A percentile compares a stretch with the other conserved stretches of the same genome.
Conservation (phyloP, 2,888 invertebrate genomes). For the Halictus ligatus region DNA sequence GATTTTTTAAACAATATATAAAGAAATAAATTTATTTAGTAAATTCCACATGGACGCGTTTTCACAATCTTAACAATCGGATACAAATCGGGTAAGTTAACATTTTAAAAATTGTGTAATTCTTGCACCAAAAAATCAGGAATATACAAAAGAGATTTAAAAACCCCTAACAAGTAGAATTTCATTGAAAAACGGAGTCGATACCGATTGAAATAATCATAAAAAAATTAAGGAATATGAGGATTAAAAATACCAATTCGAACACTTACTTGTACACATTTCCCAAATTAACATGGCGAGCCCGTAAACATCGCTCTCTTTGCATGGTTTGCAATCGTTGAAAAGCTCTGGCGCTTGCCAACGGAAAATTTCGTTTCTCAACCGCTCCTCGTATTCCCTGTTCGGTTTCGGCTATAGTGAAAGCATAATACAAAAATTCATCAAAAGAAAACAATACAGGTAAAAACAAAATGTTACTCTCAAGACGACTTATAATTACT, state of each 20-base stretch:
- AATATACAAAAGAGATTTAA: neutral
- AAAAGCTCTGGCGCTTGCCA: constrained; percentile 79
- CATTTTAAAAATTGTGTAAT: too few species aligned
- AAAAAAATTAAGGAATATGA: neutral
- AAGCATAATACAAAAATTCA: constrained; percentile 18
- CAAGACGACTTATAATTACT: neutral
- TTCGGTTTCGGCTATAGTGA: constrained; percentile 62
- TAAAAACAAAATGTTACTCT: neutral
- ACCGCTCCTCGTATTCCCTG: constrained; percentile 73
- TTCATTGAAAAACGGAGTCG: neutral
- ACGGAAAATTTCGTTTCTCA: constrained; percentile 74
- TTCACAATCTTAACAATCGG: too few species aligned
- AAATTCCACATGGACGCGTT: too few species aligned
- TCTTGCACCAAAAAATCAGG: too few species aligned
- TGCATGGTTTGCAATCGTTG: constrained; percentile 62
- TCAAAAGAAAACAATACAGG: neutral
- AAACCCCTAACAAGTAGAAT: neutral
- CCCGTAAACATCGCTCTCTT: constrained; percentile 77
- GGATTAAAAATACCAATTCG: neutral
- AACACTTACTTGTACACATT: constrained; percentile 77
- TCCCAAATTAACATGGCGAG: constrained; percentile 79
- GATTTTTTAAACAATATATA: too few species aligned
- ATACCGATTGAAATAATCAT: neutral
- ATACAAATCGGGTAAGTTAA: too few species aligned
- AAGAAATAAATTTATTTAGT: too few species aligned